Evolutionary conservation across 2,797 vertebrate species (phyloP).

Genomic region (Varecia variegata): DNA sequence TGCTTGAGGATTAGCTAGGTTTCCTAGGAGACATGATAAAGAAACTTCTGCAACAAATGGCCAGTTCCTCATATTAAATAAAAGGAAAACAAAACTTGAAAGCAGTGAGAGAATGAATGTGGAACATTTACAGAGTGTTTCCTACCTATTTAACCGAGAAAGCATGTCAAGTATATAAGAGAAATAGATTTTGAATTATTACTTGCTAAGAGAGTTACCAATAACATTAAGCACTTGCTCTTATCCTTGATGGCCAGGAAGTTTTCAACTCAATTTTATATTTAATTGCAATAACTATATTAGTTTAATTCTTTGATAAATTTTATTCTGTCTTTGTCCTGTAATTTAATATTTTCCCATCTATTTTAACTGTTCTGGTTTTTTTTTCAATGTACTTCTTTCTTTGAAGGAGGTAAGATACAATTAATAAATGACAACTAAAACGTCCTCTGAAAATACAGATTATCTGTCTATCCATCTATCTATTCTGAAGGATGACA

Average conservation of each 20-base stretch:
- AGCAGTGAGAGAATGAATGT: neutral
- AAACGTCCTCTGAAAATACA: constrained; percentile 18
- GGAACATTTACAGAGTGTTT: neutral
- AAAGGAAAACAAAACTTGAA: constrained; percentile 57
- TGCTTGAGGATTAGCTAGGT: constrained; percentile 62
- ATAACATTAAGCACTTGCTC: neutral
- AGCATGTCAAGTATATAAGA: neutral
- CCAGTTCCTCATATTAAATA: constrained; percentile 47
- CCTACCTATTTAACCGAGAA: neutral
- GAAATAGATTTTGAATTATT: constrained; percentile 11
- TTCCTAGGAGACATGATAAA: constrained; percentile 66
- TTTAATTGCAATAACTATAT: neutral
- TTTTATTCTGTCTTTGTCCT: constrained; percentile 13
- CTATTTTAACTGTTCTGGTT: neutral
- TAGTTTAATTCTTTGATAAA: constrained; percentile 9
- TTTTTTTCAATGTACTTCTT: neutral
- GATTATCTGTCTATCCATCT: neutral
- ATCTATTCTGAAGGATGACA: constrained; percentile 44
- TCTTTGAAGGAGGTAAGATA: constrained; percentile 19
- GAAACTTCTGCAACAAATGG: constrained; percentile 35
- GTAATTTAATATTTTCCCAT: constrained; percentile 6
- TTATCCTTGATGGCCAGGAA: neutral
- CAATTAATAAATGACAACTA: constrained; percentile 56
- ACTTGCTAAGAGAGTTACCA: neutral
- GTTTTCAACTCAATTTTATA: constrained; percentile 27